Base-by-base conservation (phyloP, 2,888 invertebrate genomes). In the Laspeyria flexula region DNA sequence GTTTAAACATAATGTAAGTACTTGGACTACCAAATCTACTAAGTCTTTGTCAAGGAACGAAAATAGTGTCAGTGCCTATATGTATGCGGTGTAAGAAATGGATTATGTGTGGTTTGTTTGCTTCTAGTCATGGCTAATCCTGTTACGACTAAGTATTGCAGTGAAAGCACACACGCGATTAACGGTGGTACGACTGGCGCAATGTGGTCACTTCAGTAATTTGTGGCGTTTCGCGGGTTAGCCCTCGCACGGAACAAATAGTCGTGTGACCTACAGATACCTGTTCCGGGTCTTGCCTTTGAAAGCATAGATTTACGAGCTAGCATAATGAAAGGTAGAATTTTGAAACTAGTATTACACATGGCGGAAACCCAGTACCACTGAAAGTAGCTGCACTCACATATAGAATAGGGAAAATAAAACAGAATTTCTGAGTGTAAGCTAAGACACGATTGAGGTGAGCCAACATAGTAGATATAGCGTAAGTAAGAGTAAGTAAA, bases 11-110 rank as follows among this genome's bases (percentile, higher is more conserved):
- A 43, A 43, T 53, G 48, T 4, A 6, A 7, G 7, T 39, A 68
- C 53, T 55, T 55, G 52, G 52, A 55, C 52, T 61, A 43, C 56
- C 52, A 58, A 60, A 56, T 55, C 30, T 37, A 44, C 30, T 23
- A 42, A 33, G 31, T 12, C 21, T 42, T 43, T 27, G 27, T 25
- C n/a, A 27, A 23, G 21, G 43, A 21, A 39, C 23, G 25, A 46
- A 31, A 45, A 45, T 45, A 45, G 38, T 23, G 6, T 15, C 16
- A 38, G 0, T 23, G 9, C 11, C 10, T 31, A 38, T 31, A 21
- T 15, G 16, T 18, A 21, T 15, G 12, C 1, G 9, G 4, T 18
- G 13, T 13, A 29, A 16, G 11, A 16, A 42, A 48, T 48, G 34
- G 12, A 47, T 48, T 42, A 15, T 31, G 16, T 16, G 30, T 30